Evolutionary conservation across 2,888 invertebrate genomes (phyloP).

Genomic region (Periphyllus acericola): DNA sequence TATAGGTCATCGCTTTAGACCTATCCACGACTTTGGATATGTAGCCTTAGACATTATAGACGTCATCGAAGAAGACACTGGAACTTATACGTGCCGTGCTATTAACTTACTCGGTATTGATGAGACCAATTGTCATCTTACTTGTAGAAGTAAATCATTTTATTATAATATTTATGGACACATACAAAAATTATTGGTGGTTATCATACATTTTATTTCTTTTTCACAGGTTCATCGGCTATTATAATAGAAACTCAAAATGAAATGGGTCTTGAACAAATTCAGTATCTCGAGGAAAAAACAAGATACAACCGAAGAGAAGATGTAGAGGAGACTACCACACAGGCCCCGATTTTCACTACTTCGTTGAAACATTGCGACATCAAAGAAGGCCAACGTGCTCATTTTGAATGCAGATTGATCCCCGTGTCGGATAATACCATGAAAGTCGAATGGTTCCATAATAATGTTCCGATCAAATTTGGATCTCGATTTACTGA

Average conservation of each 20-base stretch:
- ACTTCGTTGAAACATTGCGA: conserved; percentile 91
- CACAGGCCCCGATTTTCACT: conserved; percentile 92
- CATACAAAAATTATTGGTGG: conserved; percentile 65
- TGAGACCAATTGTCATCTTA: conserved; percentile 80
- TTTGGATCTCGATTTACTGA: conserved; percentile 95
- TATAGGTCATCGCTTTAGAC: conserved; percentile 88
- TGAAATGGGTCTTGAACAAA: conserved; percentile 87
- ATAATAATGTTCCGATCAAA: conserved; percentile 88
- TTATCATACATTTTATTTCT: neutral
- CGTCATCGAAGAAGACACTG: conserved; percentile 94
- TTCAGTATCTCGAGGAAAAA: conserved; percentile 88
- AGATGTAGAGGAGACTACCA: conserved; percentile 82
- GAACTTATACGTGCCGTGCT: conserved; percentile 92
- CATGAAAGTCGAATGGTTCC: conserved; percentile 95
- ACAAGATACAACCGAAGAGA: conserved; percentile 81
- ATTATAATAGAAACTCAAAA: conserved; percentile 88
- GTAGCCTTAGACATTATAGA: conserved; percentile 97
- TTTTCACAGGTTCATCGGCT: conserved; percentile 72
- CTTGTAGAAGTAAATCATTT: conserved; percentile 73
- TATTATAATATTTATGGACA: conserved; percentile 64
- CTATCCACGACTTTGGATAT: conserved; percentile 98
- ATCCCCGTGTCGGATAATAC: conserved; percentile 94
- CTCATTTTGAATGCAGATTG: conserved; percentile 92
- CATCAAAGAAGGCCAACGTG: conserved; percentile 92
- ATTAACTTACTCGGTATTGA: conserved; percentile 90